phyloP scores from a whole-genome alignment of 2,113 vertebrate genomes.

The Chinchilla lanigera region DNA sequence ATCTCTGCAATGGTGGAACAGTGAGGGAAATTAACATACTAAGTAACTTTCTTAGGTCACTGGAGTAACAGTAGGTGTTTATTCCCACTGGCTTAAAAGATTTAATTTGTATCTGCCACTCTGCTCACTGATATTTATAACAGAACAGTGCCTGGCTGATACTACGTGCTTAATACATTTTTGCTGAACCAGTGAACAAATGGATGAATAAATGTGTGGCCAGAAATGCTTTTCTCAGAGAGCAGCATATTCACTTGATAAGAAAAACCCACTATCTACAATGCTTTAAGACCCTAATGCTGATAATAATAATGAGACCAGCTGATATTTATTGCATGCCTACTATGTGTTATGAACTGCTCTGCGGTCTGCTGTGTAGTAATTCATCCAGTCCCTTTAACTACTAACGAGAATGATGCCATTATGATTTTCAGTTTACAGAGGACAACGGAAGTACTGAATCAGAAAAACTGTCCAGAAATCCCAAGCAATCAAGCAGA shows the following conservation, averaged over 20 bases:
- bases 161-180: not conserved
- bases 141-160: not conserved
- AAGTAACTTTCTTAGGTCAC: not conserved
- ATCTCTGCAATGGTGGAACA: not conserved
- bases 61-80: not conserved
- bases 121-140: not conserved
- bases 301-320: not conserved
- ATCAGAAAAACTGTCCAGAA: not conserved
- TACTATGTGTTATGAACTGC: not conserved
- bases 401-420: not conserved
- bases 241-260: not conserved
- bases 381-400: not conserved
- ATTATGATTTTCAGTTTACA: not conserved
- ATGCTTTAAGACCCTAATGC: not conserved
- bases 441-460: not conserved
- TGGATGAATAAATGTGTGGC: not conserved
- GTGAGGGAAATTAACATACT: not conserved
- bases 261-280: not conserved
- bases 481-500: not conserved
- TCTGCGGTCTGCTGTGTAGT: not conserved
- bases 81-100: not conserved
- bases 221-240: not conserved
- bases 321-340: not conserved
- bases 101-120: not conserved
- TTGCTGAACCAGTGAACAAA: conserved; percentile 3